These are phyloP conservation scores for Autographa gamma DNA, from an alignment of 2,888 invertebrate genomes.

Conservation along the genomic window DNA sequence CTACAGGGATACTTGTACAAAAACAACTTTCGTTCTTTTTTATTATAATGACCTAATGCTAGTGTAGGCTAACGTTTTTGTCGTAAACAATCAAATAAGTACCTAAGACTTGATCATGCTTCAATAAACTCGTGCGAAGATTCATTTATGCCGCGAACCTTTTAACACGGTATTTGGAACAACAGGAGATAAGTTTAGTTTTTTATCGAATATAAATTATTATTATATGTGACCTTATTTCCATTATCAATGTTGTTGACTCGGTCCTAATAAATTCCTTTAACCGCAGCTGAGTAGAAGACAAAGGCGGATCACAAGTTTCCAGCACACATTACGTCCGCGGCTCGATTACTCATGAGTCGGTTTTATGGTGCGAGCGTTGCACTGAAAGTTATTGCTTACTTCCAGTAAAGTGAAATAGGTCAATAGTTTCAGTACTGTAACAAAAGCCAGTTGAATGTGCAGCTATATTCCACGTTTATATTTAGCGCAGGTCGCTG, in stretches of 20 bases:
- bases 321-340: conserved; percentile 59
- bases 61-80: background rate
- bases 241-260: conserved; percentile 11
- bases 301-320: conserved; percentile 32
- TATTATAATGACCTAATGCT: background rate
- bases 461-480: conserved; percentile 76
- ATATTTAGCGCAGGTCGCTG: conserved; percentile 79
- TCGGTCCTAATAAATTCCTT: conserved; percentile 10
- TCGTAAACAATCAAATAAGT: background rate
- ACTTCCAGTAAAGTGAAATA: conserved; percentile 88
- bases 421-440: conserved; percentile 88
- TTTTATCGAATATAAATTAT: conserved; percentile 1
- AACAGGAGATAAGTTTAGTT: background rate
- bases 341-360: conserved; percentile 75
- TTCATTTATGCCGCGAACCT: background rate
- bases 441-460: conserved; percentile 87
- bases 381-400: conserved; percentile 88
- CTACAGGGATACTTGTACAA: background rate
- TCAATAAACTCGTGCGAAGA: background rate
- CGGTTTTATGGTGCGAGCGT: conserved; percentile 82
- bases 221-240: background rate
- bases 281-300: conserved; percentile 13
- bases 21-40: background rate
- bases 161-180: background rate
- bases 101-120: background rate